A percentile compares a stretch with the other conserved stretches of the same genome.
phyloP scores from a whole-genome alignment of 35 echinoderm and acorn worm species.

The Ptychodera flava region DNA sequence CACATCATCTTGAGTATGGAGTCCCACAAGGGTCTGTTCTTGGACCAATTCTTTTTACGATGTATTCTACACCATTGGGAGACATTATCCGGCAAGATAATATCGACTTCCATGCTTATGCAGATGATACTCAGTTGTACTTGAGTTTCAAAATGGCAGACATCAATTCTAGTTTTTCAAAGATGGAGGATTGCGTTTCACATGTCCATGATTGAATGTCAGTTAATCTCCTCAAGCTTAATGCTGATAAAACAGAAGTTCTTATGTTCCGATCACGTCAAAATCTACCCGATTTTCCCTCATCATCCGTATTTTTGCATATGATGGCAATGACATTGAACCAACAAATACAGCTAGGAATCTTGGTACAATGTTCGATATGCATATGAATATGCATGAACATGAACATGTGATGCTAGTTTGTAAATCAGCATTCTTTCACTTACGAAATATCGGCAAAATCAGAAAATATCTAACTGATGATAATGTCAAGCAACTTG shows the following conservation, averaged over 20 bases:
- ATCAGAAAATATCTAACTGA: background rate
- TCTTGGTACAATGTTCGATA: no score
- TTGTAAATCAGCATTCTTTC: background rate
- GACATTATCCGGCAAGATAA: background rate
- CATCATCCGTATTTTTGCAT: no score
- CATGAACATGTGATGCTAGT: background rate
- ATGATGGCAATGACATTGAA: background rate
- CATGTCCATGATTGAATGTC: no score
- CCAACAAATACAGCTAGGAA: background rate
- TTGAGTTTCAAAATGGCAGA: no score
- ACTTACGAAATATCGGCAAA: background rate
- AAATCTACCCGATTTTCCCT: no score
- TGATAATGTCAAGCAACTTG: background rate
- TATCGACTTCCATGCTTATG: no score
- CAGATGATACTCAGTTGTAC: no score
- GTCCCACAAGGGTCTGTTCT: slow-evolving; percentile 8
- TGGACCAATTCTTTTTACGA: background rate
- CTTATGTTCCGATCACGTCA: no score
- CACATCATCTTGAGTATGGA: background rate
- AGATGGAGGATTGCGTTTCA: no score
- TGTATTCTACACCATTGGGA: background rate
- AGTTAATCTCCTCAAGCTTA: no score
- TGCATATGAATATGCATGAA: background rate
- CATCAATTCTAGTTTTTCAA: no score
- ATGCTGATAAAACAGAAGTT: no score